Evolutionary conservation across 2,113 vertebrate species (phyloP), one percentile per base, ranked within the genome.

Genomic region (Gnathonemus echidnorhynchus): DNA sequence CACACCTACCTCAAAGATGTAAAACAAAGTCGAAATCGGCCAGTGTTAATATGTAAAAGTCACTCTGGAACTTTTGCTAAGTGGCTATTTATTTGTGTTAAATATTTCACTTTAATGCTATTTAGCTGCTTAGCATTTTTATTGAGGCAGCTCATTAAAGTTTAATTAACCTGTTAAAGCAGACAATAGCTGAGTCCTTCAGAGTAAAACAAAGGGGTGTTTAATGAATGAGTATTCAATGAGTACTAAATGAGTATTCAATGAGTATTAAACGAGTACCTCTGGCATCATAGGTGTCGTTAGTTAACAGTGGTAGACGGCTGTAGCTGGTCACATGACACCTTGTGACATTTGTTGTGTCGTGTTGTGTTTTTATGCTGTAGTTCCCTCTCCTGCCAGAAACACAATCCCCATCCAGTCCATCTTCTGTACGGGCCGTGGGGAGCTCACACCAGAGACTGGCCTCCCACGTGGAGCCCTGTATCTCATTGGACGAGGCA

Each of bases 381-480:
- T 85, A 24, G 93, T 48, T 48, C 45, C 27, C 45, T n/a, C n/a
- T 88, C 39, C 86, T 70, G 86, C 49, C 70, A 0, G 45, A n/a
- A 4, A 8, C 80, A 10, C 45, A 13, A 90, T 56, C 0, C 8
- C 0, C 0, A 17, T 24, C 0, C 45, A 88, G 46, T 24, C 90
- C 74, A 89, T 87, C 77, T 42, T 17, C 10, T 49, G 24, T 13
- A 62, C 88, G n/a, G 85, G 80, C 70, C 91, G 84, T 31, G 9
- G 66, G 89, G 93, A 94, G 94, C 86, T 94, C 92, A 95, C 95
- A 96, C 93, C 95, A 95, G 70, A 96, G 91, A 90, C 92, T 90
- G 91, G 93, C 91, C 84, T 91, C 92, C 96, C 95, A 96, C 0
- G 95, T 95, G 56, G 95, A 91, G 39, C 92, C 91, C 91, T 88